Evolutionary conservation across 2,797 vertebrate genomes (phyloP).

Genomic region (Champsocephalus esox): DNA sequence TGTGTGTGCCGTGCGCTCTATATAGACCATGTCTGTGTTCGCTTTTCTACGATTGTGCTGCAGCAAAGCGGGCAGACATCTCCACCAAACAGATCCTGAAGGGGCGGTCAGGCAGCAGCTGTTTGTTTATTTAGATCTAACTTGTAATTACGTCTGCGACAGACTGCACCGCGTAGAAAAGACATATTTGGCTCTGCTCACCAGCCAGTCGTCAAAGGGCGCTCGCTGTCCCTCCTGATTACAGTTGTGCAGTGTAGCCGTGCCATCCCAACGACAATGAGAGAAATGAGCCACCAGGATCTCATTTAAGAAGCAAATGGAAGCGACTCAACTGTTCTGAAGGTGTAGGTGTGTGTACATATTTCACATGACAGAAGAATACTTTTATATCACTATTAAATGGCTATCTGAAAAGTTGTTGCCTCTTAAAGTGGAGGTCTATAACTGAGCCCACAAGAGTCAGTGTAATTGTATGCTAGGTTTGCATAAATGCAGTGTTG

Average conservation of each 20-base stretch:
- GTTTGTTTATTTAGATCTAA: constrained; percentile 83
- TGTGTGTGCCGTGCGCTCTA: constrained; percentile 45
- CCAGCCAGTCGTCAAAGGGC: constrained; percentile 72
- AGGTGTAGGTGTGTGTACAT: constrained; percentile 37
- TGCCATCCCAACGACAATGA: constrained; percentile 48
- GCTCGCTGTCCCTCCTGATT: constrained; percentile 72
- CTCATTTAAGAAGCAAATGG: constrained; percentile 55
- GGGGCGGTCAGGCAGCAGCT: constrained; percentile 76
- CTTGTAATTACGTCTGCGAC: constrained; percentile 81
- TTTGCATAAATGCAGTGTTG: constrained; percentile 16
- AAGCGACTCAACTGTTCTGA: constrained; percentile 51
- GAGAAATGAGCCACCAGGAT: constrained; percentile 46
- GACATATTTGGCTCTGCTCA: constrained; percentile 76
- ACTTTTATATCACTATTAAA: constrained; percentile 47
- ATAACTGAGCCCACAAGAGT: constrained; percentile 19
- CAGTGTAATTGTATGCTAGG: constrained; percentile 10
- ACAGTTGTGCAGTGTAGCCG: constrained; percentile 57
- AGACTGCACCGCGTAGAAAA: constrained; percentile 74
- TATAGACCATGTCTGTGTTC: constrained; percentile 57
- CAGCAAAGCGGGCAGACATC: constrained; percentile 62
- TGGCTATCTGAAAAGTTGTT: constrained; percentile 26
- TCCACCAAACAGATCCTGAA: constrained; percentile 78
- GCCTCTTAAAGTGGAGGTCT: constrained; percentile 19
- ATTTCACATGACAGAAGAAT: constrained; percentile 42
- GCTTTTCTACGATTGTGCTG: constrained; percentile 49